phyloP scores from a whole-genome alignment of 2,888 invertebrate genomes.

The Zaprionus obscuricornis region DNA sequence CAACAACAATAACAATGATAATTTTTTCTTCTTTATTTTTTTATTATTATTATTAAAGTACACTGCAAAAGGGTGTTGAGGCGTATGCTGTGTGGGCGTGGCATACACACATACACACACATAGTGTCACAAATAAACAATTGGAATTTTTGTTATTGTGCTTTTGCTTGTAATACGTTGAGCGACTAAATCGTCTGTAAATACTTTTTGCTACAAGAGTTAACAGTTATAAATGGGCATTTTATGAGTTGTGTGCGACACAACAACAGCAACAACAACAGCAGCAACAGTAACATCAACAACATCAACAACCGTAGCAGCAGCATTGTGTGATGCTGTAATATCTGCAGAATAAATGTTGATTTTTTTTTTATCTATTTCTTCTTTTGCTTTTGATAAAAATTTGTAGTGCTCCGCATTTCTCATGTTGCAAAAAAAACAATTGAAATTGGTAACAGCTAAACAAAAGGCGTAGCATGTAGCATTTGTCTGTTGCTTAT shows the following conservation, averaged over 20 bases:
- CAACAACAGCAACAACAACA: slow-evolving; percentile 56
- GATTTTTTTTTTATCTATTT: slow-evolving; percentile 34
- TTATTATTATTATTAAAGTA: slow-evolving; percentile 49
- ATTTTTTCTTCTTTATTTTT: too few species aligned
- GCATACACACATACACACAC: too few species aligned
- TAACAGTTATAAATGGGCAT: slow-evolving; percentile 77
- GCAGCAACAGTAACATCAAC: slow-evolving; percentile 36
- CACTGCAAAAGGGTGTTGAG: background rate
- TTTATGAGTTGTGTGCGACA: slow-evolving; percentile 65
- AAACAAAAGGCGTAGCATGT: slow-evolving; percentile 3
- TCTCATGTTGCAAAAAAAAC: slow-evolving; percentile 69
- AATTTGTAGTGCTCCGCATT: slow-evolving; percentile 60
- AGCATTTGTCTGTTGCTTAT: slow-evolving; percentile 34
- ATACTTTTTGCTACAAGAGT: slow-evolving; percentile 77
- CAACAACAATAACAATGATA: slow-evolving; percentile 5
- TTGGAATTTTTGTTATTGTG: slow-evolving; percentile 64
- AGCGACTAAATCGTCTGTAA: slow-evolving; percentile 76
- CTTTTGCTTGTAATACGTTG: slow-evolving; percentile 70
- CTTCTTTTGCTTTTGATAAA: slow-evolving; percentile 31
- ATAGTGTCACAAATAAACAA: slow-evolving; percentile 75
- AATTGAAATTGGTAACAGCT: slow-evolving; percentile 38
- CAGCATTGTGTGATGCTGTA: slow-evolving; percentile 21
- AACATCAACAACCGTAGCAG: slow-evolving; percentile 52
- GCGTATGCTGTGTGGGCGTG: background rate
- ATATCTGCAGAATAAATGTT: slow-evolving; percentile 62